Conservation (phyloP, 2,113 vertebrate genomes). For the Sylvietta virens region DNA sequence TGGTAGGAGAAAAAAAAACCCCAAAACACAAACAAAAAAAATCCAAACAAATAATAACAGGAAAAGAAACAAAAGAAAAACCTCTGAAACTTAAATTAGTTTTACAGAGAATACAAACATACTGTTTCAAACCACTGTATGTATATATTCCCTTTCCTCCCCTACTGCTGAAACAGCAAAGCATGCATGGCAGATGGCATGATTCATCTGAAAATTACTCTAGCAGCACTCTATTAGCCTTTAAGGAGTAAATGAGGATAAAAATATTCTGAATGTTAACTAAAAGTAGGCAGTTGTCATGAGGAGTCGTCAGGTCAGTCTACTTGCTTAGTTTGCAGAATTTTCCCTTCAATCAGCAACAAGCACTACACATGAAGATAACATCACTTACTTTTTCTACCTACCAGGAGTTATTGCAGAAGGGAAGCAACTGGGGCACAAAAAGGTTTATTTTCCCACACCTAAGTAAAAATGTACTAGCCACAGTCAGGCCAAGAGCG, state of each 20-base stretch:
- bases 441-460: neutral
- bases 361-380: neutral
- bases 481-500: neutral
- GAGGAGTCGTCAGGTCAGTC: neutral
- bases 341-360: constrained; percentile 10
- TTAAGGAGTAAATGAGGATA: constrained; percentile 52
- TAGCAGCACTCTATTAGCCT: constrained; percentile 52
- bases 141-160: neutral
- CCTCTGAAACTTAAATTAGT: neutral
- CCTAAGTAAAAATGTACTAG: neutral
- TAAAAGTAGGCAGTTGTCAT: constrained; percentile 34
- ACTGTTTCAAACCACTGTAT: neutral
- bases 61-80: neutral
- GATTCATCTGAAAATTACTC: constrained; percentile 63
- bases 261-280: constrained; percentile 52
- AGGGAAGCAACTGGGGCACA: neutral
- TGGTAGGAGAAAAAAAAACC: neutral
- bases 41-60: neutral
- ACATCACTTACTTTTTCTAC: neutral
- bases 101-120: neutral
- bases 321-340: constrained; percentile 29
- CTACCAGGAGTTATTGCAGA: neutral
- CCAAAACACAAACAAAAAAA: neutral
- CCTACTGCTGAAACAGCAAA: constrained; percentile 47
- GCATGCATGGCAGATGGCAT: constrained; percentile 41